Conservation (phyloP, 2,797 vertebrate genomes). For the Sebastes trivittatus region DNA sequence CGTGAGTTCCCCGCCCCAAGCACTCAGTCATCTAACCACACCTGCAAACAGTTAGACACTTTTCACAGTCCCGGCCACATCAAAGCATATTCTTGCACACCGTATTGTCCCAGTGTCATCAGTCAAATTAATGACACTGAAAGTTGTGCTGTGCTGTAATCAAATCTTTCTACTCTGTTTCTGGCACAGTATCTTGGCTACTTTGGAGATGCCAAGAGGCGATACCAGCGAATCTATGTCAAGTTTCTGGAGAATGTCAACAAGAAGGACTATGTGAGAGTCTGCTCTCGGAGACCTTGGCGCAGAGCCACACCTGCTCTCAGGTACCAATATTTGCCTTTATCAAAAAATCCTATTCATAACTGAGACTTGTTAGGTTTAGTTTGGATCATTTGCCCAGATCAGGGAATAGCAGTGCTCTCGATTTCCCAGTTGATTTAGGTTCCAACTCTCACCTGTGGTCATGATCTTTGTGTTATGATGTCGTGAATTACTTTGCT, state of each 20-base stretch:
- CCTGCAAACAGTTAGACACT: background rate
- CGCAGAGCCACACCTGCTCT: slow-evolving; percentile 87
- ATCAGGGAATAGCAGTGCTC: background rate
- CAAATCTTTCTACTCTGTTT: background rate
- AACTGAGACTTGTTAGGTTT: background rate
- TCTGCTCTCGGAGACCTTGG: slow-evolving; percentile 92
- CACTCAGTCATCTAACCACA: slow-evolving; percentile 1
- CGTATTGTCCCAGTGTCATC: background rate
- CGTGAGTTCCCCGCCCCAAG: slow-evolving; percentile 78
- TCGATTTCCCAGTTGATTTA: background rate
- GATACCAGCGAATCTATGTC: slow-evolving; percentile 93
- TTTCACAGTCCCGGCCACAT: background rate
- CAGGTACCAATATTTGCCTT: slow-evolving; percentile 77
- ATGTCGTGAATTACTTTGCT: background rate
- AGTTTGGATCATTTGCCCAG: background rate
- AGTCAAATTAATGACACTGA: background rate
- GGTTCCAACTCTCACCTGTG: background rate
- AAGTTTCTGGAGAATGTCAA: slow-evolving; percentile 95
- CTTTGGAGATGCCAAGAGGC: slow-evolving; percentile 92
- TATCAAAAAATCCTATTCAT: background rate
- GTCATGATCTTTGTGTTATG: background rate
- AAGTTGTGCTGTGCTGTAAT: background rate
- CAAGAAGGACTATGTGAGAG: slow-evolving; percentile 94
- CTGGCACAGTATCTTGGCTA: slow-evolving; percentile 89
- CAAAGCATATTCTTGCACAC: too few relatives aligned